Conservation (phyloP, 1,140 invertebrate species). For the Bombus waltoni region DNA sequence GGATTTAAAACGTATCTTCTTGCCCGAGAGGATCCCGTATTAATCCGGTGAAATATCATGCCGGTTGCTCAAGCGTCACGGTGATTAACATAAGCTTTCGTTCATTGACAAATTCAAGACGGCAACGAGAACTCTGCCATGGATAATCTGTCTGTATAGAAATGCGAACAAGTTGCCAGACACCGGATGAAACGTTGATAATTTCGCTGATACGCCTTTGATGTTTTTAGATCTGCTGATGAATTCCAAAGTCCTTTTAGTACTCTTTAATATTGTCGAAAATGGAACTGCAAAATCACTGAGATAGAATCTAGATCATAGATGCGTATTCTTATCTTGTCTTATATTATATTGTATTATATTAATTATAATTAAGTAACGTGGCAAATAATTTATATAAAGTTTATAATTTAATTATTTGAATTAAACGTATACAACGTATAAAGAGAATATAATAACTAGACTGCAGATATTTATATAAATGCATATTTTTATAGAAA, state of each 20-base stretch:
- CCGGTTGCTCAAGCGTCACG: background rate
- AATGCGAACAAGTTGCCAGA: background rate
- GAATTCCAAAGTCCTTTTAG: background rate
- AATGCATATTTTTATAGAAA: no score
- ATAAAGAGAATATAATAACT: no score
- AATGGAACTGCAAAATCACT: no score
- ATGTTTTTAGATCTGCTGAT: background rate
- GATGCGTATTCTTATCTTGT: no score
- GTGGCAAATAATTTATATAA: no score
- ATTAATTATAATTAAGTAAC: no score
- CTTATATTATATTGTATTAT: no score
- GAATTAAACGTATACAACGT: no score
- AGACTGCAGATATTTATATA: no score
- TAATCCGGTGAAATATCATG: constrained; percentile 42
- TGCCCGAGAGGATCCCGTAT: background rate
- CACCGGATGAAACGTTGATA: background rate
- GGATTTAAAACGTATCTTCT: constrained; percentile 30
- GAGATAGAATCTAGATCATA: no score
- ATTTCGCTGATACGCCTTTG: background rate
- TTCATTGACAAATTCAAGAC: constrained; percentile 45
- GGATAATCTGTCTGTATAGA: constrained; percentile 9
- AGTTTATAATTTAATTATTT: no score
- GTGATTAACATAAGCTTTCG: constrained; percentile 46
- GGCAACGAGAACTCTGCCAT: constrained; percentile 17
- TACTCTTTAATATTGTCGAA: no score